Percentiles rank a stretch among this genome's conserved stretches.
Conservation (phyloP, 2,888 invertebrate species). For the Lasioglossum villosulum region DNA sequence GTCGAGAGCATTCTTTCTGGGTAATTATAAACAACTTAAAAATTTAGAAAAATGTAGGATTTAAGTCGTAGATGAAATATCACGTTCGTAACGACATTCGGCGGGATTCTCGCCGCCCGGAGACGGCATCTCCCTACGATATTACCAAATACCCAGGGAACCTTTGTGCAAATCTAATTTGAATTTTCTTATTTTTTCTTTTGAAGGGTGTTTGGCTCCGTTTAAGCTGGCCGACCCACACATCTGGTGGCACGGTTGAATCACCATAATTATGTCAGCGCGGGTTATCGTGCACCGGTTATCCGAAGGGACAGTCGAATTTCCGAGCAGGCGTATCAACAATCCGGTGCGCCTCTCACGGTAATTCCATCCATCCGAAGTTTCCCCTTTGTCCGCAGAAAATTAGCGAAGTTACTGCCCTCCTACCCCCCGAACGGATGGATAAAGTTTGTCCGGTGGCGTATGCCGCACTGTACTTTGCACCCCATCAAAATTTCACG, state of each 20-base stretch:
- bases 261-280: background rate
- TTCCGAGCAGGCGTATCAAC: background rate
- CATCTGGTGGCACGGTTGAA: background rate
- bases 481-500: conserved; percentile 52
- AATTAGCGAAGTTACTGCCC: conserved; percentile 58
- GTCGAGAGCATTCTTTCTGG: too few species aligned
- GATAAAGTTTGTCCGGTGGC: conserved; percentile 16
- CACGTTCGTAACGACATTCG: too few species aligned
- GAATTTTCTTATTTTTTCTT: background rate
- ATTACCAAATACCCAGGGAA: background rate
- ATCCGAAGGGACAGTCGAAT: background rate
- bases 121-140: too few species aligned
- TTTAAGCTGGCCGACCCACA: background rate
- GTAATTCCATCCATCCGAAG: conserved; percentile 45
- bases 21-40: background rate
- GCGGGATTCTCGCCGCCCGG: too few species aligned
- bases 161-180: background rate
- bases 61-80: too few species aligned
- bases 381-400: conserved; percentile 51
- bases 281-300: background rate
- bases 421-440: background rate
- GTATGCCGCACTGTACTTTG: conserved; percentile 26
- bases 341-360: conserved; percentile 27
- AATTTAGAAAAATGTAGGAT: too few species aligned
- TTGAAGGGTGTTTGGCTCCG: background rate